Percentiles rank a stretch among this genome's conserved stretches.
Evolutionary conservation across 2,888 invertebrate genomes (phyloP).

Genomic region (Brassicogethes aeneus): DNA sequence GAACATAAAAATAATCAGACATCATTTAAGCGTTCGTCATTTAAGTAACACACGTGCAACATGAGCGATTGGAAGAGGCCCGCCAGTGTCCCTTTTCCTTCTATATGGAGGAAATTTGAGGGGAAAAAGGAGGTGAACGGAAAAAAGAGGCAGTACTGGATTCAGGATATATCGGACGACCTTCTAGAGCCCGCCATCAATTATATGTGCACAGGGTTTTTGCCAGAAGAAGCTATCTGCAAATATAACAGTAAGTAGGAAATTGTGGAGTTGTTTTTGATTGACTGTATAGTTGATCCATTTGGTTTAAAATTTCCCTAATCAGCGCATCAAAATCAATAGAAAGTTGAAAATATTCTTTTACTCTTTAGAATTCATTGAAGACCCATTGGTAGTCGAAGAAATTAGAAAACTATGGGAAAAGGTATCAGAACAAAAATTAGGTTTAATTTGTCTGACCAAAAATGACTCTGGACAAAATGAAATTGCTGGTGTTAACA

Average conservation of each 20-base stretch:
- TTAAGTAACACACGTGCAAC: no score
- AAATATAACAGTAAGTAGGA: not conserved
- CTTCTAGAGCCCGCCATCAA: not conserved
- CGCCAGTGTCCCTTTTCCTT: not conserved
- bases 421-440: not conserved
- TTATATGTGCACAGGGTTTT: not conserved
- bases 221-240: not conserved
- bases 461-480: not conserved
- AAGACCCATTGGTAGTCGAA: not conserved
- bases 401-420: not conserved
- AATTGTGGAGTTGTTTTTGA: not conserved
- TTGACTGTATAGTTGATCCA: no score
- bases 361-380: not conserved
- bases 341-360: no score
- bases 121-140: not conserved
- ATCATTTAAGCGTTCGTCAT: no score
- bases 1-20: no score
- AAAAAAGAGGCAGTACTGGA: not conserved
- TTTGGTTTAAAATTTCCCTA: no score
- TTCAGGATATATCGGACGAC: not conserved
- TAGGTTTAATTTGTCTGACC: not conserved
- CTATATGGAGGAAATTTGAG: conserved; percentile 1
- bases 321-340: no score
- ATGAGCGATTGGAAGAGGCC: not conserved
- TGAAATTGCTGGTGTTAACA: conserved; percentile 1